Conservation (phyloP, 2,113 vertebrate species). For the Cygnus atratus region DNA sequence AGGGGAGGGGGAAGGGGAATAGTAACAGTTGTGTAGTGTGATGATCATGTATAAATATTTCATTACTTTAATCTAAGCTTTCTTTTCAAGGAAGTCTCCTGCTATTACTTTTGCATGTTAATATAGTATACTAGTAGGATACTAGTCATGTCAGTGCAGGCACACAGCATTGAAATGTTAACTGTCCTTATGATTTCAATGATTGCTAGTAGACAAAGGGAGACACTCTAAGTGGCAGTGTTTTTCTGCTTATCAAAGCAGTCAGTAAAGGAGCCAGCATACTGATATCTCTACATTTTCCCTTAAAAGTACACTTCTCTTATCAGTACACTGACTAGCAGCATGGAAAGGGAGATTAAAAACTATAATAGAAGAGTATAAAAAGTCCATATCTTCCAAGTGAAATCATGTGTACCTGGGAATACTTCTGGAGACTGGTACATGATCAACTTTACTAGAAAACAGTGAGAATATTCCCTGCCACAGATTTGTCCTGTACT, state of each 20-base stretch:
- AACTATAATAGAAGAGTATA: background rate
- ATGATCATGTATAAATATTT: background rate
- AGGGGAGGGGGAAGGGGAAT: background rate
- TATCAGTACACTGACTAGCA: background rate
- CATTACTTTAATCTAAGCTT: background rate
- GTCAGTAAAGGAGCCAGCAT: background rate
- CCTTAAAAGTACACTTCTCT: background rate
- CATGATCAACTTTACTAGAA: background rate
- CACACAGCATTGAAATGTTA: background rate
- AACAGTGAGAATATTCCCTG: background rate
- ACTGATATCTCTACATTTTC: background rate
- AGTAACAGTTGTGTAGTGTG: background rate
- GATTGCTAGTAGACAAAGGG: background rate
- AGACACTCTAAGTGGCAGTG: background rate
- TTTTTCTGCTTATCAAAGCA: background rate
- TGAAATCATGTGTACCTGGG: background rate
- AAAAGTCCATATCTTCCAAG: background rate
- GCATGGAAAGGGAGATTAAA: background rate
- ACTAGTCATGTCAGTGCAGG: background rate
- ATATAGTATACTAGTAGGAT: background rate
- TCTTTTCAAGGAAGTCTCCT: background rate
- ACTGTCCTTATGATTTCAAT: background rate
- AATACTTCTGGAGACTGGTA: background rate
- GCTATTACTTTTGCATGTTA: background rate
- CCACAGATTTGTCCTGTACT: background rate